These are phyloP conservation scores for Tyto alba DNA, from an alignment of 2,113 vertebrate species.

Conservation along the genomic window DNA sequence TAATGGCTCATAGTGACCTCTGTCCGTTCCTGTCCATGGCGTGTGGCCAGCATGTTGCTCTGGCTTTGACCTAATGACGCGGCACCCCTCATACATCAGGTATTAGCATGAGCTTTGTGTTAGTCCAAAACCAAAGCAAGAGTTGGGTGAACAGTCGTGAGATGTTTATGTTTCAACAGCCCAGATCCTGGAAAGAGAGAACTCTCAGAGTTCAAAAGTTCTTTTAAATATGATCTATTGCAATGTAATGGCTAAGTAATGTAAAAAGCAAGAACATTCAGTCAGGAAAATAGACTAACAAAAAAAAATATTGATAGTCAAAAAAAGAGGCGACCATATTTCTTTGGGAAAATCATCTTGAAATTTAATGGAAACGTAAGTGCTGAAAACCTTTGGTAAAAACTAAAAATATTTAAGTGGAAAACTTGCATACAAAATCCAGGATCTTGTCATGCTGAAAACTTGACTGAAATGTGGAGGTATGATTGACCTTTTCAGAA, in stretches of 20 bases:
- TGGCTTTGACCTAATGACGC: neutral
- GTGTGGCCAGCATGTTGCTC: rapidly evolving
- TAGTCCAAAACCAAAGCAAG: neutral
- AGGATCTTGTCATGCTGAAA: neutral
- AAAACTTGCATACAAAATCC: neutral
- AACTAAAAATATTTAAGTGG: neutral
- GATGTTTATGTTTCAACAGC: neutral
- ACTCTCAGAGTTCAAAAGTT: neutral
- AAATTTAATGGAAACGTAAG: neutral
- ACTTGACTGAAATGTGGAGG: neutral
- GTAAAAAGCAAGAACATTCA: neutral
- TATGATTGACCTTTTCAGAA: neutral
- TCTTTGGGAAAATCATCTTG: neutral
- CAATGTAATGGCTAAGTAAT: neutral
- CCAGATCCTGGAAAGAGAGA: neutral
- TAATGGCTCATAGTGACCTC: neutral
- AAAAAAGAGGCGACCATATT: neutral
- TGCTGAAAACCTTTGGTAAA: neutral
- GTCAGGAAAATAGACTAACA: neutral
- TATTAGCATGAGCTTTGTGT: neutral
- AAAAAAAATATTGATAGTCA: neutral
- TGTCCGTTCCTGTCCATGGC: rapidly evolving
- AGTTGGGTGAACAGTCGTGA: neutral
- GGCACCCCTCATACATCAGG: neutral
- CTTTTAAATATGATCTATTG: neutral